Evolutionary conservation across 2,113 vertebrate species (phyloP), one percentile per base, ranked within the genome.

Genomic region (Empidonax traillii): DNA sequence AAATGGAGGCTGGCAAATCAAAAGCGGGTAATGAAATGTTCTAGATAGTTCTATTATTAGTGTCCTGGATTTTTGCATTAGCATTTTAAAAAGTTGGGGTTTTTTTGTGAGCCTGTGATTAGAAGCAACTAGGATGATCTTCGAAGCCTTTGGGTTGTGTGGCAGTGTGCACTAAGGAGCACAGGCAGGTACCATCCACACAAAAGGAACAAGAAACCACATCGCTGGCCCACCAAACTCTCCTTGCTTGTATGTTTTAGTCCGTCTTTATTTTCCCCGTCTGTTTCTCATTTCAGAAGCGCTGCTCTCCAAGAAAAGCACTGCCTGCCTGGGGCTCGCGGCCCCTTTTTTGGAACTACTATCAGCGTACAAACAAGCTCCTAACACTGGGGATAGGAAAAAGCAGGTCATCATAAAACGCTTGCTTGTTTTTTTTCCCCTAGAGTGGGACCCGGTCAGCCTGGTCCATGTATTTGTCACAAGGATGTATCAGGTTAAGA

Each of bases 231-330:
- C 49, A 67, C 77, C 72, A 79, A 6, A 31, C 35, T 59, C 68
- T 72, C 33, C 43, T 66, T 83, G 30, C 67, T 77, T 20, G 9
- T 35, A 47, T 30, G 6, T 77, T 78, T 94, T 74, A 80, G 59
- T 44, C 46, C 0, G 2, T 44, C 75, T 91, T 82, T 94, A 66
- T 91, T 94, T 83, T 80, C 58, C 67, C 84, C 78, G 75, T 78
- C 95, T 96, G 94, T 46, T 96, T 96, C 84, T 90, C 51, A 93
- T 95, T 91, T 96, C 66, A 90, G 55, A 86, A 83, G 56, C 0
- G 0, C 37, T 55, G 86, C 51, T 93, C 73, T 97, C 96, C 95
- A 95, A 96, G 91, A 95, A 97, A 93, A 96, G 80, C 95, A 93
- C 16, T 75, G 84, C 58, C 66, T 89, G 76, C 53, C 69, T 9